Evolutionary conservation across 2,113 vertebrate genomes (phyloP).

Genomic region (Pycnonotus jocosus): DNA sequence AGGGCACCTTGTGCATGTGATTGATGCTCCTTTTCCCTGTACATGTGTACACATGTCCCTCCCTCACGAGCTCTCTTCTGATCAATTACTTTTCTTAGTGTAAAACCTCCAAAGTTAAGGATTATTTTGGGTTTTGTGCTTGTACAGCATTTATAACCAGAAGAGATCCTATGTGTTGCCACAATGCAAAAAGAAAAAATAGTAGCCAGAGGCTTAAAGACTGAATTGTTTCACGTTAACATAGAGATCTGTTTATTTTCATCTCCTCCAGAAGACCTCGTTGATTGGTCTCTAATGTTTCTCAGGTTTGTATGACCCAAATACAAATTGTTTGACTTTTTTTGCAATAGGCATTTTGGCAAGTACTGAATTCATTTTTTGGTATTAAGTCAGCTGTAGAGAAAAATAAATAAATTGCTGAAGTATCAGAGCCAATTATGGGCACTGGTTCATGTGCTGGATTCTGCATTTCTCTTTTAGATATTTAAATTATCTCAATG

Average conservation of each 20-base stretch:
- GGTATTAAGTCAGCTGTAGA: constrained; percentile 54
- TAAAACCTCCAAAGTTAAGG: background rate
- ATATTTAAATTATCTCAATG: constrained; percentile 44
- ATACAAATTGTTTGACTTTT: constrained; percentile 48
- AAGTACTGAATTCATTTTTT: constrained; percentile 49
- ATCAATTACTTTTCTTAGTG: background rate
- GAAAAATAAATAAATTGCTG: constrained; percentile 60
- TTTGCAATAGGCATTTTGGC: constrained; percentile 44
- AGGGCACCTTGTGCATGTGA: background rate
- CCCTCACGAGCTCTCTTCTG: background rate
- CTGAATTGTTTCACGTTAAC: background rate
- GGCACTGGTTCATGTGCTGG: constrained; percentile 52
- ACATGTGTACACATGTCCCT: too few species aligned
- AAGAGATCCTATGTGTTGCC: background rate
- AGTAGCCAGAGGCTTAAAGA: background rate
- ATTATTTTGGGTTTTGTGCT: background rate
- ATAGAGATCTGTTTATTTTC: constrained; percentile 32
- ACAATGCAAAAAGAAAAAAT: background rate
- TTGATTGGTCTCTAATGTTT: constrained; percentile 43
- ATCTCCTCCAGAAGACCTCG: background rate
- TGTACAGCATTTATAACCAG: background rate
- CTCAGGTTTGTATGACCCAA: constrained; percentile 45
- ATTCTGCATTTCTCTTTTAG: constrained; percentile 37
- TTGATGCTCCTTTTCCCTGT: background rate
- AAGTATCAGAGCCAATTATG: constrained; percentile 46